phyloP scores from a whole-genome alignment of 2,888 invertebrate genomes.

The Leptinotarsa peninsularis region DNA sequence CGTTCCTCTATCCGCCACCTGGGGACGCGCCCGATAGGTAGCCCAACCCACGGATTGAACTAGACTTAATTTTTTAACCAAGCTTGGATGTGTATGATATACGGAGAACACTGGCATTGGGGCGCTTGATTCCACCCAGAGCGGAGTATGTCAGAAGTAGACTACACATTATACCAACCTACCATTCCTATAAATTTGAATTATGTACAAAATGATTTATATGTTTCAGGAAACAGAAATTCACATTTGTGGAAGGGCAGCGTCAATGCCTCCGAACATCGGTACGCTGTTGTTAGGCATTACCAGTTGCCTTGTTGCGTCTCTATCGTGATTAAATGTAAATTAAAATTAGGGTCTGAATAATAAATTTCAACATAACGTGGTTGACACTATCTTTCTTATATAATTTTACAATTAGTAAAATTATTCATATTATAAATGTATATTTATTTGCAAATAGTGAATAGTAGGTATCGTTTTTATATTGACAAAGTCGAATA shows the following conservation, averaged over 20 bases:
- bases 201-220: no score
- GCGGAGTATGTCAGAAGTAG: no score
- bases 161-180: no score
- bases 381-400: conserved; percentile 40
- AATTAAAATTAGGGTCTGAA: conserved; percentile 45
- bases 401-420: conserved; percentile 38
- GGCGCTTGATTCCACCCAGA: no score
- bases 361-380: conserved; percentile 39
- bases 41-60: no score
- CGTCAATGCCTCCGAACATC: conserved; percentile 50
- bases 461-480: conserved; percentile 47
- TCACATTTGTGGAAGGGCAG: conserved; percentile 71
- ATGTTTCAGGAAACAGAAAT: conserved; percentile 74
- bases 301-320: conserved; percentile 54
- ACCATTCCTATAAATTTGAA: no score
- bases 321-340: conserved; percentile 57
- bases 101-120: no score
- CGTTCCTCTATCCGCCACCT: no score
- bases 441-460: conserved; percentile 48
- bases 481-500: conserved; percentile 51
- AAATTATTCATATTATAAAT: conserved; percentile 40
- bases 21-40: no score
- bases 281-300: conserved; percentile 52
- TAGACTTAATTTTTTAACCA: no score
- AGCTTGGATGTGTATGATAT: no score